A percentile compares a stretch with the other conserved stretches of the same genome.
Conservation (phyloP, 2,113 vertebrate species). For the Thamnaconus septentrionalis region DNA sequence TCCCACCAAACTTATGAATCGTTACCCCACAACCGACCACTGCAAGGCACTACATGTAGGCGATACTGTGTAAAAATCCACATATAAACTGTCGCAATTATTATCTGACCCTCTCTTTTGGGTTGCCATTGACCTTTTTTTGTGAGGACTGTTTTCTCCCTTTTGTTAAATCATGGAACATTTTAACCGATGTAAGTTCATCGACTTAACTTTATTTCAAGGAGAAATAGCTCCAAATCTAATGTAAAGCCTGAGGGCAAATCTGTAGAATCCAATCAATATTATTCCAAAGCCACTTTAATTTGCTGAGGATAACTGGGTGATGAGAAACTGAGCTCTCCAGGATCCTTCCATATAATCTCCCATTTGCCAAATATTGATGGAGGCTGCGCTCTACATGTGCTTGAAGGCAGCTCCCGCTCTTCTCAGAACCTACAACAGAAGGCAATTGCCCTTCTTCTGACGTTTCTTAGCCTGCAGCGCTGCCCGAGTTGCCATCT, state of each 20-base stretch:
- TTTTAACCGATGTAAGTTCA: constrained; percentile 33
- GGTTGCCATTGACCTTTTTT: constrained; percentile 50
- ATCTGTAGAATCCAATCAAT: constrained; percentile 23
- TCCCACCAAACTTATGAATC: constrained; percentile 44
- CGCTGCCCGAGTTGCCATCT: constrained; percentile 78
- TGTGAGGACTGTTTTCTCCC: not conserved
- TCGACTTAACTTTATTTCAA: constrained; percentile 31
- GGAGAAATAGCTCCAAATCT: constrained; percentile 48
- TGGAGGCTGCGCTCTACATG: constrained; percentile 43
- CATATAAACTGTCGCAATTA: constrained; percentile 43
- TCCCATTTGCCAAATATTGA: constrained; percentile 41
- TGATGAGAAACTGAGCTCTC: constrained; percentile 57
- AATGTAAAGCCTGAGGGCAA: constrained; percentile 40
- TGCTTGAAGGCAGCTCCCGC: constrained; percentile 43
- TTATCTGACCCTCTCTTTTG: constrained; percentile 34
- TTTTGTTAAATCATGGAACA: constrained; percentile 50
- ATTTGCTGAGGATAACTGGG: constrained; percentile 36
- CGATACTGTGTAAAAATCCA: constrained; percentile 60
- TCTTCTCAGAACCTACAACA: constrained; percentile 67
- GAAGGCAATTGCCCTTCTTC: constrained; percentile 68
- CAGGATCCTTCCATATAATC: constrained; percentile 30
- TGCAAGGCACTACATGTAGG: constrained; percentile 73
- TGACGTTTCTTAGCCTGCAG: constrained; percentile 75
- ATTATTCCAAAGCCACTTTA: constrained; percentile 37
- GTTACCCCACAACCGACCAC: constrained; percentile 41